Evolutionary conservation across 2,113 vertebrate species (phyloP), one percentile per base, ranked within the genome.

Genomic region (Sylvicapra grimmia): DNA sequence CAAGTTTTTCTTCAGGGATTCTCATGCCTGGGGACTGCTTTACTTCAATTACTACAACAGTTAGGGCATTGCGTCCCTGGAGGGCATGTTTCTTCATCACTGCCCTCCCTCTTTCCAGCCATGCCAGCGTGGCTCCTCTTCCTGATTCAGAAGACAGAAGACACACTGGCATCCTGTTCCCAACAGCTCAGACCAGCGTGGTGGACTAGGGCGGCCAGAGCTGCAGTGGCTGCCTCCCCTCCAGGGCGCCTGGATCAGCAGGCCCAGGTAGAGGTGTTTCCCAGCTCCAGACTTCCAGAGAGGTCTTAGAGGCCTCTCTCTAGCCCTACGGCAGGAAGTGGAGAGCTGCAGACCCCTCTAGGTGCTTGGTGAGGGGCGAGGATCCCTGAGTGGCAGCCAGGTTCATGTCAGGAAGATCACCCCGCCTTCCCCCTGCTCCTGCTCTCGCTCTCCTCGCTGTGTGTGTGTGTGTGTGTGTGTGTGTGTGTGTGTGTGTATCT

Each of bases 391-490:
- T 21, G 36, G 40, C 9, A 33, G 36, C 29, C 2, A 7, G 16
- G 29, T 7, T 86, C 33, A 68, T 4, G 1, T 49, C 19, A 49
- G 19, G 23, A 51, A 40, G 61, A 21, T 6, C 36, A 40, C 1
- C 33, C 25, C 9, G 3, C 23, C 6, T 31, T 16, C 3, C 9
- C 29, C 47, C 18, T 56, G 16, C 23, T 31, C 21, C 4, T 49
- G 44, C 6, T 61, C 53, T 18, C 2, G 5, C 9, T 58, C 4
- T 21, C 23, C 40, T 44, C 6, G 0, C 5, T 13, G 19, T 11
- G 65, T 72, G 61, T 63, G 59, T 13, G 59, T 58, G 59, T 29
- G 59, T 61, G 18, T 15, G 7, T 86, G 53, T 80, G 61, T 31
- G 61, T 63, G 27, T 19, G n/a, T 21, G 18, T 18, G n/a, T 36